Percentiles rank a stretch among this genome's conserved stretches.
Conservation (phyloP, 2,888 invertebrate genomes). For the Hirtodrosophila trivittata region DNA sequence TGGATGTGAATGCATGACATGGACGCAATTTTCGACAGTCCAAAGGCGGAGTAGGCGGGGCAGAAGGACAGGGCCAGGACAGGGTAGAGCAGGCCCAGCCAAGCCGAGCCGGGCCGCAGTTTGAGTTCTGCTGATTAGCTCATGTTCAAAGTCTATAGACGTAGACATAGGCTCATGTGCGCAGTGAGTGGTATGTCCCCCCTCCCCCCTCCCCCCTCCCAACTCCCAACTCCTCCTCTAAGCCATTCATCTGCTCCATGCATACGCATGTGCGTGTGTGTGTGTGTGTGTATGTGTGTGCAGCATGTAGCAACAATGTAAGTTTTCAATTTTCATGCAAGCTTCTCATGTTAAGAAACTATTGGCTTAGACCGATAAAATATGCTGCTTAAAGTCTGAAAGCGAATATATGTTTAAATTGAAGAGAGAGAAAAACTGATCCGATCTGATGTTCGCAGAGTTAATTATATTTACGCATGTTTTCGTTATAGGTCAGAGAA, state of each 20-base stretch:
- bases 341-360: too few relatives aligned
- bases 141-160: constrained; percentile 71
- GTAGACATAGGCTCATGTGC: constrained; percentile 53
- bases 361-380: too few relatives aligned
- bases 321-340: not conserved
- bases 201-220: too few relatives aligned
- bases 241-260: not conserved
- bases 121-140: constrained; percentile 73
- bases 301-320: constrained; percentile 15
- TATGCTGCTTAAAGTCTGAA: not conserved
- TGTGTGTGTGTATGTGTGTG: constrained; percentile 11
- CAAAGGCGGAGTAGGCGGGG: constrained; percentile 2
- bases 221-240: too few relatives aligned
- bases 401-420: not conserved
- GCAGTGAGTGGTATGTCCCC: not conserved
- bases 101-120: constrained; percentile 32
- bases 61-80: constrained; percentile 14
- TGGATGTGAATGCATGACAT: constrained; percentile 77
- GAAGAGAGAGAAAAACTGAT: too few relatives aligned
- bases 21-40: constrained; percentile 74
- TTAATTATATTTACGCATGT: too few relatives aligned
- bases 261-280: constrained; percentile 16
- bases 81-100: not conserved
- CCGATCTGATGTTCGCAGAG: too few relatives aligned
- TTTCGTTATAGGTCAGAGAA: too few relatives aligned